A percentile compares a stretch with the other conserved stretches of the same genome.
These are phyloP conservation scores for Nymphalis c-album DNA, from an alignment of 2,888 invertebrate species.

Conservation along the genomic window DNA sequence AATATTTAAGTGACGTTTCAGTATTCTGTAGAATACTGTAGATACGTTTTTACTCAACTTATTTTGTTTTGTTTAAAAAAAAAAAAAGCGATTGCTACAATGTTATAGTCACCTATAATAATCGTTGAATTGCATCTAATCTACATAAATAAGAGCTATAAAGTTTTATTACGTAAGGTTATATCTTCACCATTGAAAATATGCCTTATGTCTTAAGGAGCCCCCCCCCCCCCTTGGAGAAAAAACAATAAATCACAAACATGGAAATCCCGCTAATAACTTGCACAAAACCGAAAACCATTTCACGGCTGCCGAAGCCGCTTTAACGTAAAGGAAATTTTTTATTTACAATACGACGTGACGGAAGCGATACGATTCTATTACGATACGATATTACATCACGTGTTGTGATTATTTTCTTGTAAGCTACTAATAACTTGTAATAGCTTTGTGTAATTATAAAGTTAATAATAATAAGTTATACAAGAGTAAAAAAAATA, in stretches of 20 bases:
- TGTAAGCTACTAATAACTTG: background rate
- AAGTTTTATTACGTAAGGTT: slow-evolving; percentile 45
- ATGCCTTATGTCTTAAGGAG: slow-evolving; percentile 44
- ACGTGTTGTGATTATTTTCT: background rate
- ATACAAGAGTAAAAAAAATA: no score
- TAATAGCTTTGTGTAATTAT: no score
- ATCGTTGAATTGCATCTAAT: background rate
- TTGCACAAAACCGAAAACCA: slow-evolving; percentile 81
- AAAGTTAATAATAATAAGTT: no score
- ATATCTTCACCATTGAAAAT: slow-evolving; percentile 45
- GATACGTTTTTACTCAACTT: no score
- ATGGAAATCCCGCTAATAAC: slow-evolving; percentile 80
- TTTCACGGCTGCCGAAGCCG: slow-evolving; percentile 74
- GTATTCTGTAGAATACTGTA: no score
- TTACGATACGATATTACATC: background rate
- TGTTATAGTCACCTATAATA: background rate
- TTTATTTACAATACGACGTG: slow-evolving; percentile 38
- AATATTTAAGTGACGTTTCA: no score
- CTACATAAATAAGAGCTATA: slow-evolving; percentile 37
- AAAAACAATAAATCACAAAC: slow-evolving; percentile 78
- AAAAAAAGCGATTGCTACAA: no score
- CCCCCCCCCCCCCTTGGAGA: slow-evolving; percentile 46
- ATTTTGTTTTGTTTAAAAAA: no score
- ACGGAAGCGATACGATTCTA: slow-evolving; percentile 8
- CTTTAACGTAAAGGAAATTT: slow-evolving; percentile 34